phyloP scores from a whole-genome alignment of 2,888 invertebrate species.

The Leucoma salicis region DNA sequence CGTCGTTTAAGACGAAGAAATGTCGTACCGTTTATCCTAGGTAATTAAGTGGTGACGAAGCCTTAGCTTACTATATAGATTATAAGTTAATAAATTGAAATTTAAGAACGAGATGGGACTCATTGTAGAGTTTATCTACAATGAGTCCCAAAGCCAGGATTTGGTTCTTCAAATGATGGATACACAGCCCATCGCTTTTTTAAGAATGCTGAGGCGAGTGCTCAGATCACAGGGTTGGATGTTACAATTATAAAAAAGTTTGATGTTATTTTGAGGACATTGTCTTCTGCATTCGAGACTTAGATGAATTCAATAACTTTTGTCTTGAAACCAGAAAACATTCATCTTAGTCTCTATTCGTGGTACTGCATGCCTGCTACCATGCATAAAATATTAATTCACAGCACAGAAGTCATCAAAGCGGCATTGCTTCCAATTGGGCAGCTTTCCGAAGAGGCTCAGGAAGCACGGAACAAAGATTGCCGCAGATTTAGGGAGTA shows the following conservation, averaged over 20 bases:
- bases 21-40: neutral
- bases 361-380: slow-evolving; percentile 9
- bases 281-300: slow-evolving; percentile 15
- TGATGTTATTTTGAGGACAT: neutral
- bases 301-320: slow-evolving; percentile 1
- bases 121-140: too few relatives aligned
- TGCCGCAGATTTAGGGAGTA: slow-evolving; percentile 16
- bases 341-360: slow-evolving; percentile 3
- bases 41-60: neutral
- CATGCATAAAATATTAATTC: neutral
- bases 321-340: neutral
- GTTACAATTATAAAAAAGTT: too few relatives aligned
- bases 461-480: slow-evolving; percentile 18
- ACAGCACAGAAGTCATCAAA: slow-evolving; percentile 4
- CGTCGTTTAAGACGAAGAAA: slow-evolving; percentile 5
- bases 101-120: too few relatives aligned
- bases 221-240: slow-evolving; percentile 8
- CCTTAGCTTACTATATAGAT: too few relatives aligned
- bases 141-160: too few relatives aligned
- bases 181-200: slow-evolving; percentile 8
- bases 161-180: too few relatives aligned
- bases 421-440: slow-evolving; percentile 8
- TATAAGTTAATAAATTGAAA: too few relatives aligned
- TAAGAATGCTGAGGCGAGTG: slow-evolving; percentile 3
- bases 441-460: slow-evolving; percentile 13